phyloP scores from a whole-genome alignment of 2,797 vertebrate species.

The Rachycentron canadum region DNA sequence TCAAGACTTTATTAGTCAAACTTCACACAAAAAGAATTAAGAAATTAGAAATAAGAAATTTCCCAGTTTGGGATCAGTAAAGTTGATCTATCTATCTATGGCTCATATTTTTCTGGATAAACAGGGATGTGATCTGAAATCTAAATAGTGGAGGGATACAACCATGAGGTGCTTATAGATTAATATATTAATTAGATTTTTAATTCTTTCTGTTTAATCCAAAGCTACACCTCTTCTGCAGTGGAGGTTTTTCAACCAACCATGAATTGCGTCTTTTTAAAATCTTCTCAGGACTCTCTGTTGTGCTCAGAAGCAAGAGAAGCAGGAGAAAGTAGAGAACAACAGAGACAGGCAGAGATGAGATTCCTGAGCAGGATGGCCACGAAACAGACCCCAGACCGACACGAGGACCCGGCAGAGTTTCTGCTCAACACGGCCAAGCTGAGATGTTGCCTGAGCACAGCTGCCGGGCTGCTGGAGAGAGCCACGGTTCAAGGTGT shows the following conservation, averaged over 20 bases:
- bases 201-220: not conserved
- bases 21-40: too few relatives aligned
- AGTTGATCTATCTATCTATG: too few relatives aligned
- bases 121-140: too few relatives aligned
- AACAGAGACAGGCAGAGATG: conserved; percentile 39
- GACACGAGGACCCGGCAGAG: conserved; percentile 73
- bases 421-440: conserved; percentile 79
- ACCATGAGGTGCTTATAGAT: too few relatives aligned
- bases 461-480: conserved; percentile 71
- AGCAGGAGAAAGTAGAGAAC: conserved; percentile 10
- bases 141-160: too few relatives aligned
- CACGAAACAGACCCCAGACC: conserved; percentile 68
- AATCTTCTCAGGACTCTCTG: conserved; percentile 76
- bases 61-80: too few relatives aligned
- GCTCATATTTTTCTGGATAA: too few relatives aligned
- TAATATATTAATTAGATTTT: too few relatives aligned
- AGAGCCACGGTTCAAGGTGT: conserved; percentile 43
- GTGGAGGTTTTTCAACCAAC: not conserved
- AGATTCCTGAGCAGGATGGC: conserved; percentile 78
- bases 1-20: too few relatives aligned
- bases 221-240: not conserved
- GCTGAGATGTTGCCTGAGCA: conserved; percentile 75
- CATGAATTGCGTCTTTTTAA: not conserved
- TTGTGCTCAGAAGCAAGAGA: conserved; percentile 51
- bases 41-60: too few relatives aligned